phyloP scores from a whole-genome alignment of 2,888 invertebrate genomes.

The Ernsta delagoae region DNA sequence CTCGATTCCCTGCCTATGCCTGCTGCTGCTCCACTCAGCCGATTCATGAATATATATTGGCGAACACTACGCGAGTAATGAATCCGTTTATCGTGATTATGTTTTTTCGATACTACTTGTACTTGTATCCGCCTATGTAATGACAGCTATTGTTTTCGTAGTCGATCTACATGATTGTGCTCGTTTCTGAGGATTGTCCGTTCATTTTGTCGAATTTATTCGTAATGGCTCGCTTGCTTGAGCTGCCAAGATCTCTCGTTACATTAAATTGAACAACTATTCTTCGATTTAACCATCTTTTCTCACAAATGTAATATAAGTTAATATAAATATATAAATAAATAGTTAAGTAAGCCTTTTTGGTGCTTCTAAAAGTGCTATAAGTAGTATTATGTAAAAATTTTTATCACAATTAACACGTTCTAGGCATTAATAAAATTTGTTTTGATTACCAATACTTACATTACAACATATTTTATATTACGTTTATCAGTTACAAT shows the following conservation, averaged over 20 bases:
- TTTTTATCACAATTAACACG: too few relatives aligned
- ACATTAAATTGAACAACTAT: background rate
- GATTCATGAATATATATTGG: constrained; percentile 50
- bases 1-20: constrained; percentile 28
- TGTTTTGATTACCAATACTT: too few relatives aligned
- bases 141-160: constrained; percentile 24
- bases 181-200: constrained; percentile 18
- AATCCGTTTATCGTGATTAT: constrained; percentile 48
- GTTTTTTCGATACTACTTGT: constrained; percentile 38
- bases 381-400: too few relatives aligned
- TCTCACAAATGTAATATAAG: too few relatives aligned
- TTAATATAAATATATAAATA: too few relatives aligned
- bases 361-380: too few relatives aligned
- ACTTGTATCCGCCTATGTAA: too few relatives aligned
- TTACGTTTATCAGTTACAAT: too few relatives aligned
- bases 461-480: too few relatives aligned
- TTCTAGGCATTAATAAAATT: too few relatives aligned
- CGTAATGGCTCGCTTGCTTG: background rate
- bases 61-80: constrained; percentile 42
- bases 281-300: background rate
- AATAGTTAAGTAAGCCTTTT: too few relatives aligned
- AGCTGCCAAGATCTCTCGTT: constrained; percentile 4
- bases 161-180: constrained; percentile 30
- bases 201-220: constrained; percentile 11
- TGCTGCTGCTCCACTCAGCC: constrained; percentile 42